These are phyloP conservation scores for Ctenopoma kingsleyae DNA, from an alignment of 2,797 vertebrate species.

Conservation along the genomic window DNA sequence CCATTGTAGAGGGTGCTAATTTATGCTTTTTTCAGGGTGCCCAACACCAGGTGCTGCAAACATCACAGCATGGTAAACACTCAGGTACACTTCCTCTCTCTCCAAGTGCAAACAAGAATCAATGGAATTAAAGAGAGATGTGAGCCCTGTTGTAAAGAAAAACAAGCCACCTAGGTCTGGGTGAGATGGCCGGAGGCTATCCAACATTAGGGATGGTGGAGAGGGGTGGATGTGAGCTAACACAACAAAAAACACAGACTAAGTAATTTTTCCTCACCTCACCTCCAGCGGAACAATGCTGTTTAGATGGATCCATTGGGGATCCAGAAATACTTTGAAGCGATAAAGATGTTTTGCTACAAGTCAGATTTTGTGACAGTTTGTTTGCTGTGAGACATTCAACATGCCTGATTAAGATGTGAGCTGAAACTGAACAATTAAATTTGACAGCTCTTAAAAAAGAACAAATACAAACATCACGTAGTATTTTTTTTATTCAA, in stretches of 20 bases:
- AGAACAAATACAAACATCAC: slow-evolving; percentile 16
- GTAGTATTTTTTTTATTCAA: neutral
- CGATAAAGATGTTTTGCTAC: slow-evolving; percentile 64
- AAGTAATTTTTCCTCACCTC: slow-evolving; percentile 52
- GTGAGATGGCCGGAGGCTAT: slow-evolving; percentile 79
- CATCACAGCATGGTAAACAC: slow-evolving; percentile 78
- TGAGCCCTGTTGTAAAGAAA: slow-evolving; percentile 50
- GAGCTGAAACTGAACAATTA: slow-evolving; percentile 61
- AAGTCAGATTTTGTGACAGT: slow-evolving; percentile 51
- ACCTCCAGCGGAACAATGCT: slow-evolving; percentile 51
- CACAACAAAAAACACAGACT: slow-evolving; percentile 52
- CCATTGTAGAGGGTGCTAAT: slow-evolving; percentile 81
- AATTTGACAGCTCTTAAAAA: slow-evolving; percentile 46
- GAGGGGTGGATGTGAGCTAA: slow-evolving; percentile 53
- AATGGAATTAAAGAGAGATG: slow-evolving; percentile 72
- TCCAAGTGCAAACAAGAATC: slow-evolving; percentile 79
- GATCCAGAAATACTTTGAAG: slow-evolving; percentile 73
- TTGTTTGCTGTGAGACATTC: slow-evolving; percentile 48
- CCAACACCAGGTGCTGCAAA: slow-evolving; percentile 72
- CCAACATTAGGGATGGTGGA: slow-evolving; percentile 43
- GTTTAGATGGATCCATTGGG: slow-evolving; percentile 48
- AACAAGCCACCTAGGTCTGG: slow-evolving; percentile 72
- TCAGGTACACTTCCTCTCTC: slow-evolving; percentile 77
- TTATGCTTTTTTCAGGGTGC: slow-evolving; percentile 81
- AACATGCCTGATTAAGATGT: slow-evolving; percentile 46